These are phyloP conservation scores for Stictocephala bisonia DNA, from an alignment of 2,888 invertebrate genomes.

Conservation along the genomic window DNA sequence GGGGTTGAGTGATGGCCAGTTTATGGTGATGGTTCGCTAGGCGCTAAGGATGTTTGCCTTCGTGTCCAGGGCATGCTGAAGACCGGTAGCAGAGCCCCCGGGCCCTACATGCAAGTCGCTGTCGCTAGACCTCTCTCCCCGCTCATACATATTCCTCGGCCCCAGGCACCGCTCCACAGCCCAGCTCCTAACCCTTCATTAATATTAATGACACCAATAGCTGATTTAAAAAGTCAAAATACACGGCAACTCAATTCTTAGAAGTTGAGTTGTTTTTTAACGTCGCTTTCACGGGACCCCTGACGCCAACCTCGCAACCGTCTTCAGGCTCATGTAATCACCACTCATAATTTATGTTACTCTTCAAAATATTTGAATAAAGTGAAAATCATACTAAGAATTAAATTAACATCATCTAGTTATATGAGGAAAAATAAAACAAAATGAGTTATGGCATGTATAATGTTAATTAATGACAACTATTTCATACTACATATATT, in stretches of 20 bases:
- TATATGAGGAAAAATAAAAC: background rate
- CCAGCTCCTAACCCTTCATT: constrained; percentile 34
- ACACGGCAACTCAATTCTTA: constrained; percentile 39
- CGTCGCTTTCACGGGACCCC: no score
- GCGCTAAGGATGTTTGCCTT: constrained; percentile 33
- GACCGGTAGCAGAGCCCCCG: constrained; percentile 31
- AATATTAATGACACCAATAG: constrained; percentile 36
- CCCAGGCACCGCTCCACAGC: background rate
- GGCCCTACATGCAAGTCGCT: constrained; percentile 29
- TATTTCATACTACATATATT: no score
- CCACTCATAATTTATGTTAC: no score
- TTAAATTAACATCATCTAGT: background rate
- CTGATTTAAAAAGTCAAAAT: constrained; percentile 41
- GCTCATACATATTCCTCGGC: constrained; percentile 32
- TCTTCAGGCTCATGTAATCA: no score
- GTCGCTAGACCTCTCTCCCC: no score
- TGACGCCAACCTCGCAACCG: no score
- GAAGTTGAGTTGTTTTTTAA: constrained; percentile 17
- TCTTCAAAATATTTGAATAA: no score
- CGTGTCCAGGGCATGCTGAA: constrained; percentile 26
- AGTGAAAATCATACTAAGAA: no score
- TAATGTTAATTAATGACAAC: no score
- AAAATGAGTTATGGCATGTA: background rate
- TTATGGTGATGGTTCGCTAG: constrained; percentile 1
- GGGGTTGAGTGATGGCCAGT: no score